These are phyloP conservation scores for Silurus lanzhouensis DNA, from an alignment of 2,797 vertebrate genomes.

Conservation along the genomic window DNA sequence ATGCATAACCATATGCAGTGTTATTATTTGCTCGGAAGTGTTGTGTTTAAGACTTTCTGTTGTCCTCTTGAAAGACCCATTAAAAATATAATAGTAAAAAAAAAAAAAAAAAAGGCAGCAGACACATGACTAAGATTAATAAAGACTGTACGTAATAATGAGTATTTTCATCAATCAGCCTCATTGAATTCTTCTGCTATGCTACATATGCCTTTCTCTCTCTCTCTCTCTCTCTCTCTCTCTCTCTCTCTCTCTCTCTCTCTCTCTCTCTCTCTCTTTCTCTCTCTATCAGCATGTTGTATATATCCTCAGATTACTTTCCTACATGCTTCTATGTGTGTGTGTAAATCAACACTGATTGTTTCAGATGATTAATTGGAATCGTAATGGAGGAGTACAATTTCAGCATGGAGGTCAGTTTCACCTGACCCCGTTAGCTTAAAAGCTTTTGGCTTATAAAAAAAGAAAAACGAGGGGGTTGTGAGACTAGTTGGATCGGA, in stretches of 20 bases:
- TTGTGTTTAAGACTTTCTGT: not conserved
- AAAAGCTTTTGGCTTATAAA: slow-evolving; percentile 46
- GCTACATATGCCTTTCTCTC: not conserved
- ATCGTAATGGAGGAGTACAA: slow-evolving; percentile 4
- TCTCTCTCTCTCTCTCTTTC: not conserved
- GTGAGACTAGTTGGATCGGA: slow-evolving; percentile 9
- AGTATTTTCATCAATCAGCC: not conserved
- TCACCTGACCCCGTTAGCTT: slow-evolving; percentile 45
- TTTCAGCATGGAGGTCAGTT: slow-evolving; percentile 41
- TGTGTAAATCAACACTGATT: not conserved
- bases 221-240: not conserved
- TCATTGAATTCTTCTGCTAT: not conserved
- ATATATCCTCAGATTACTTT: not conserved
- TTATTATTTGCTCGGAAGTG: too few species aligned
- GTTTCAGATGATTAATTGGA: slow-evolving; percentile 29
- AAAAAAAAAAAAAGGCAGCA: not conserved
- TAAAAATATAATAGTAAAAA: too few species aligned
- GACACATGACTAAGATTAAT: slow-evolving; percentile 9
- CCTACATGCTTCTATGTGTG: not conserved
- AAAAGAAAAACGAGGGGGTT: slow-evolving; percentile 16
- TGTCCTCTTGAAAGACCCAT: not conserved
- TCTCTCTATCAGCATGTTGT: not conserved
- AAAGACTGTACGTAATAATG: not conserved
- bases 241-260: not conserved
- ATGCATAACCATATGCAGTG: too few species aligned